Evolutionary conservation across 2,888 invertebrate species (phyloP), one percentile per base, ranked within the genome.

Genomic region (Prosopocoilus inquinatus): DNA sequence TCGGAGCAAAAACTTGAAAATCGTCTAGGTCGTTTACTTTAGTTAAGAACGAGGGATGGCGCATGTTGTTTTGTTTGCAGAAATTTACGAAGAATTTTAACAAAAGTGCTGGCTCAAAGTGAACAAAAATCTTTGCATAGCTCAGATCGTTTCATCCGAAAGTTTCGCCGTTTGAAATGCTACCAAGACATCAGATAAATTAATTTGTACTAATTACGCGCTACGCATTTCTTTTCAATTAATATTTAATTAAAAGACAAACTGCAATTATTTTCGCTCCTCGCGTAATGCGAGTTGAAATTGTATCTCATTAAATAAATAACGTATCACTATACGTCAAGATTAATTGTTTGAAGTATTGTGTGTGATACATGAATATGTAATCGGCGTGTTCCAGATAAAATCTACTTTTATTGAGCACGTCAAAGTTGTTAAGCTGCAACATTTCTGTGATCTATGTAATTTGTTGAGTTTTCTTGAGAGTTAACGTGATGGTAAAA

Each of bases 1-100:
- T 35, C 46, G 15, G 16, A 36, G 45, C 51, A 56, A 56, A 56
- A 56, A 56, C 52, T 52, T 50, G 55, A 55, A 50, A 55, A 55
- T 55, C 50, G 45, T 47, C 55, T 55, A 50, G 50, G 55, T 50
- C 55, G 55, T 55, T 50, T 50, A 46, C 45, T 20, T 46, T 33
- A 16, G 41, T 13, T 15, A 16, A 15, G 20, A 28, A 28, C 20
- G 20, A 28, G 20, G 20, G 20, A 16, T 43, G 32, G 34, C 12
- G 47, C 35, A 35, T 13, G 12, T 33, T 34, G 32, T 32, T 12
- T 33, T 13, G 12, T 13, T 33, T 36, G 53, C 33, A 9, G 39
- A 53, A 53, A 16, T 43, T 35, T 36, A 33, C 39, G 9, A 11
- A 15, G 34, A 53, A 53, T 47, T 39, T 50, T 13, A 50, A 50